Conservation (phyloP, 2,797 vertebrate genomes). For the Melanotaenia parkinsoni region DNA sequence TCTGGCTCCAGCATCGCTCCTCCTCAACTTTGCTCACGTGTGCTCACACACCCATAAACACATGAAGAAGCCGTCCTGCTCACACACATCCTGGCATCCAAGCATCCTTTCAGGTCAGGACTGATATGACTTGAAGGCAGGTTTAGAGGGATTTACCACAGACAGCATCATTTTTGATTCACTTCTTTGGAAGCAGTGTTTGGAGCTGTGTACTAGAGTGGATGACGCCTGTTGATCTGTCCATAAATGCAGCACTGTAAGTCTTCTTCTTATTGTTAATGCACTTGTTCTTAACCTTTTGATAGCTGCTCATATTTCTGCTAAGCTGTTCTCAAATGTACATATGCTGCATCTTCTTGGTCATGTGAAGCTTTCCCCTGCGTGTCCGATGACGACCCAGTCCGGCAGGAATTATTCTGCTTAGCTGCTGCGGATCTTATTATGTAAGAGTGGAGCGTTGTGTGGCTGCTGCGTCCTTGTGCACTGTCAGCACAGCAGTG, state of each 20-base stretch:
- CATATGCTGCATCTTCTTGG: not conserved
- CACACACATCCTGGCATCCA: conserved; percentile 41
- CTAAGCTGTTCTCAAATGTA: not conserved
- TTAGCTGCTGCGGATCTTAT: conserved; percentile 53
- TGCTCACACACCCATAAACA: conserved; percentile 40
- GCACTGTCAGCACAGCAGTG: conserved; percentile 46
- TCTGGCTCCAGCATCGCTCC: conserved; percentile 62
- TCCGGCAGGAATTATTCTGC: conserved; percentile 58
- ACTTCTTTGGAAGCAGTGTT: conserved; percentile 27
- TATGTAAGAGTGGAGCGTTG: conserved; percentile 68
- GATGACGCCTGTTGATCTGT: conserved; percentile 69
- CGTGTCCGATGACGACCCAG: conserved; percentile 35
- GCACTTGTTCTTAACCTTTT: not conserved
- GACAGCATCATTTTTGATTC: conserved; percentile 10
- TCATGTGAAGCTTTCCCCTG: conserved; percentile 10
- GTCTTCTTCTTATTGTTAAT: conserved; percentile 19
- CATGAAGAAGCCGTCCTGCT: conserved; percentile 15
- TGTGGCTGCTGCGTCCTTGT: conserved; percentile 64
- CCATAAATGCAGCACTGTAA: conserved; percentile 56
- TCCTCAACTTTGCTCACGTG: conserved; percentile 75
- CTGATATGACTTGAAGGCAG: conserved; percentile 28
- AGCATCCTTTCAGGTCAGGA: conserved; percentile 17
- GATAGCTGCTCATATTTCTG: not conserved
- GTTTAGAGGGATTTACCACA: conserved; percentile 35
- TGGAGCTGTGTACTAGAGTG: conserved; percentile 52